These are phyloP conservation scores for Drosophila affinis DNA, from an alignment of 2,888 invertebrate species.

Conservation along the genomic window DNA sequence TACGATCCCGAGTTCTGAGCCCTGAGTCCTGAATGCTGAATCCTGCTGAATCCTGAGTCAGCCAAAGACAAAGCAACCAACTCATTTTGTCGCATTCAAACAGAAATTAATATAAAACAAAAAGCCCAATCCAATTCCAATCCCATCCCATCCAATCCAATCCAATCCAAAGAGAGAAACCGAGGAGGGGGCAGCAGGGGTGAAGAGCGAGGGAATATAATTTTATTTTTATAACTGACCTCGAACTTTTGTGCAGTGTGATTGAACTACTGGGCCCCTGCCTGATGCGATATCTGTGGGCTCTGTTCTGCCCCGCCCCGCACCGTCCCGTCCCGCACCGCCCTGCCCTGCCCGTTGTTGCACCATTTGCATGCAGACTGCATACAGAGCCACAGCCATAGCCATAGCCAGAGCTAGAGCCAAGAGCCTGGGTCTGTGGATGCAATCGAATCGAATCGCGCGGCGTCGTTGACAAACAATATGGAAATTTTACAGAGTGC, in stretches of 20 bases:
- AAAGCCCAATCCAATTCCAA: constrained; percentile 43
- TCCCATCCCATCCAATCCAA: constrained; percentile 51
- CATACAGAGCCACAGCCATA: constrained; percentile 54
- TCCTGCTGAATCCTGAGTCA: constrained; percentile 49
- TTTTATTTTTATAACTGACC: constrained; percentile 80
- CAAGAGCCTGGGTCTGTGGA: constrained; percentile 55
- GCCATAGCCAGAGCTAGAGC: constrained; percentile 21
- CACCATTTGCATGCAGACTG: constrained; percentile 77
- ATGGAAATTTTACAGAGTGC: constrained; percentile 63
- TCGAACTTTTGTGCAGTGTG: constrained; percentile 82
- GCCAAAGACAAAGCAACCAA: constrained; percentile 66
- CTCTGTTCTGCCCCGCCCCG: constrained; percentile 39
- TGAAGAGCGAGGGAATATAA: constrained; percentile 32
- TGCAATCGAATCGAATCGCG: constrained; percentile 33
- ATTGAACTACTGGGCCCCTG: constrained; percentile 73
- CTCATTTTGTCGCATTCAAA: constrained; percentile 72
- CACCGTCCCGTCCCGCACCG: constrained; percentile 23
- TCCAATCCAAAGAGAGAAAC: constrained; percentile 37
- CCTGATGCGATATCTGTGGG: constrained; percentile 73
- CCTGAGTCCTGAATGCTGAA: constrained; percentile 17
- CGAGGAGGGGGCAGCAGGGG: constrained; percentile 1
- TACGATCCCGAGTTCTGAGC: constrained; percentile 30
- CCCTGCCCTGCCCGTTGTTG: constrained; percentile 12
- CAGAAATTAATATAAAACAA: constrained; percentile 58
- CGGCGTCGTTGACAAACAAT: constrained; percentile 67